Conservation (phyloP, 2,113 vertebrate genomes). For the Strix uralensis region DNA sequence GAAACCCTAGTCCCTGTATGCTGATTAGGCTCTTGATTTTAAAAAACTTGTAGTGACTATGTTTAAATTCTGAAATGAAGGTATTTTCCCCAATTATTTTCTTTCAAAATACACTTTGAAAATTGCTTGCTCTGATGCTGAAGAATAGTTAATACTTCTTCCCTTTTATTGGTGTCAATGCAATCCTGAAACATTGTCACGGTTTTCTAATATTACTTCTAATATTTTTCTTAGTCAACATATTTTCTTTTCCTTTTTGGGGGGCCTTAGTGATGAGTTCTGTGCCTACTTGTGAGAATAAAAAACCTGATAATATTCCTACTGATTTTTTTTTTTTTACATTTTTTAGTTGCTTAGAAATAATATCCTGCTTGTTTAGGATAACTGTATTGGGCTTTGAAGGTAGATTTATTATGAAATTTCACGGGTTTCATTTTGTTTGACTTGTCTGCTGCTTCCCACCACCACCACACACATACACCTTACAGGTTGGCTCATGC, state of each 20-base stretch:
- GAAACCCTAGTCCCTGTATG: background rate
- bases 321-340: background rate
- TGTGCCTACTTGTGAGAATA: background rate
- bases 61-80: constrained; percentile 24
- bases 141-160: background rate
- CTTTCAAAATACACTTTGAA: background rate
- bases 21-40: constrained; percentile 46
- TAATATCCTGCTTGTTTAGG: background rate
- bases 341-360: background rate
- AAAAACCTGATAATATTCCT: background rate
- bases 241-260: background rate
- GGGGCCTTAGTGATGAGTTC: background rate
- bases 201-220: background rate
- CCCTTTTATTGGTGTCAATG: background rate
- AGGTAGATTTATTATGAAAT: background rate
- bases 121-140: background rate
- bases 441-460: background rate
- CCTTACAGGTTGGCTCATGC: background rate
- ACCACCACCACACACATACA: background rate
- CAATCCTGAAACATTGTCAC: background rate
- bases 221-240: background rate
- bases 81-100: constrained; percentile 6
- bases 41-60: constrained; percentile 2
- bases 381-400: background rate
- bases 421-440: background rate